Evolutionary conservation across 2,113 vertebrate genomes (phyloP).

Genomic region (Pelecanoides urinatrix): DNA sequence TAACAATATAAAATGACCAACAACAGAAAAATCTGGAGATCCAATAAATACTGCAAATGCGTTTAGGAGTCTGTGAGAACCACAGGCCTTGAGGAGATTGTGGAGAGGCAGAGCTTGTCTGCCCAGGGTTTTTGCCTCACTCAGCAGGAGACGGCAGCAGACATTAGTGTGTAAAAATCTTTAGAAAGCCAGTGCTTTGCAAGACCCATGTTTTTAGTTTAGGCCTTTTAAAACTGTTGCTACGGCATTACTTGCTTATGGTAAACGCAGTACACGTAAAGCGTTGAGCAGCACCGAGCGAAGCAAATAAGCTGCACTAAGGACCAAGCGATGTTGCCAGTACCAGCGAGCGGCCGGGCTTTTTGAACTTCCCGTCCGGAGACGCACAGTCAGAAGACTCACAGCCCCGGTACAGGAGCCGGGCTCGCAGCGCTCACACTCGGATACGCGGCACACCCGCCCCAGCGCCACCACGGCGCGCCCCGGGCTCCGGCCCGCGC

Average conservation of each 20-base stretch:
- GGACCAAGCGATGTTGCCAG: accelerated
- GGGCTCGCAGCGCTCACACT: not conserved
- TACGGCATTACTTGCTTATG: accelerated
- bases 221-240: not conserved
- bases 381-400: not conserved
- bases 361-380: too few relatives aligned
- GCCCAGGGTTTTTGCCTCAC: accelerated
- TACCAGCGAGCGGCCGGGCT: accelerated
- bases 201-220: not conserved
- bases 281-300: accelerated
- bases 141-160: not conserved
- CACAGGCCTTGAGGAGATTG: not conserved
- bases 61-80: accelerated
- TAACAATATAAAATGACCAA: not conserved
- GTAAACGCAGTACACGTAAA: accelerated
- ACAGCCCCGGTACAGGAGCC: not conserved
- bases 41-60: accelerated
- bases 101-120: not conserved
- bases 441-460: not conserved
- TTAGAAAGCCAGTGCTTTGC: not conserved
- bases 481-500: too few relatives aligned
- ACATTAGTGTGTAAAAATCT: accelerated
- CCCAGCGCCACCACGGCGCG: not conserved
- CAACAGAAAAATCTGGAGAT: too few relatives aligned
- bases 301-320: accelerated